Conservation (phyloP, 2,888 invertebrate genomes). For the Furcula furcula region DNA sequence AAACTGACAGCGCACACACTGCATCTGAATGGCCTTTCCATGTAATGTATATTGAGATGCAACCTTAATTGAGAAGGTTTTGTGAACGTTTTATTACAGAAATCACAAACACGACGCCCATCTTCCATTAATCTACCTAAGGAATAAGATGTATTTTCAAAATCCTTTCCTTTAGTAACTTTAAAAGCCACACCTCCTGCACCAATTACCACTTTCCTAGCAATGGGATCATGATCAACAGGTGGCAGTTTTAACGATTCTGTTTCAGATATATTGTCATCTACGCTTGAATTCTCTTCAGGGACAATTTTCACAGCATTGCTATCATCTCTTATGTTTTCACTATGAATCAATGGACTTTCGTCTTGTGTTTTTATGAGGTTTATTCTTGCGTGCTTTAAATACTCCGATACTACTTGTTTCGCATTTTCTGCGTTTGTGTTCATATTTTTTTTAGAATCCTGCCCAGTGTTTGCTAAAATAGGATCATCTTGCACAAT, state of each 20-base stretch:
- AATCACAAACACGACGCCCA: conserved; percentile 89
- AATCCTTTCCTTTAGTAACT: conserved; percentile 78
- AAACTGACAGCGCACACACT: conserved; percentile 96
- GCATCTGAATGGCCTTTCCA: conserved; percentile 95
- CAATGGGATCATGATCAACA: conserved; percentile 72
- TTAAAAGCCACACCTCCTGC: conserved; percentile 84
- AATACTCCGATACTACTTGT: conserved; percentile 84
- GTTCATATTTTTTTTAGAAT: conserved; percentile 47
- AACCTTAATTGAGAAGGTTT: conserved; percentile 94
- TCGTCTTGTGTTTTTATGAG: conserved; percentile 65
- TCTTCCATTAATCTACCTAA: conserved; percentile 85
- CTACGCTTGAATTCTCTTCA: conserved; percentile 60
- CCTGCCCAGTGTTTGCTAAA: conserved; percentile 28
- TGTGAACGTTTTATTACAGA: conserved; percentile 95
- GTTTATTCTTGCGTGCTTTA: conserved; percentile 82
- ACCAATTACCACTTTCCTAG: conserved; percentile 83
- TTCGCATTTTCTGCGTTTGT: conserved; percentile 80
- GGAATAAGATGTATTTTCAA: conserved; percentile 67
- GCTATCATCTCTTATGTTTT: conserved; percentile 52
- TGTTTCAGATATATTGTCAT: conserved; percentile 47
- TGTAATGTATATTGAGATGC: conserved; percentile 97
- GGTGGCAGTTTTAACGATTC: conserved; percentile 56
- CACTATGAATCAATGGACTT: conserved; percentile 46
- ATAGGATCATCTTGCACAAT: conserved; percentile 31
- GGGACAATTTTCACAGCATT: conserved; percentile 40